Percentiles rank a stretch among this genome's conserved stretches.
phyloP scores from a whole-genome alignment of 1,140 invertebrate species.

The Adoxophyes honmai region DNA sequence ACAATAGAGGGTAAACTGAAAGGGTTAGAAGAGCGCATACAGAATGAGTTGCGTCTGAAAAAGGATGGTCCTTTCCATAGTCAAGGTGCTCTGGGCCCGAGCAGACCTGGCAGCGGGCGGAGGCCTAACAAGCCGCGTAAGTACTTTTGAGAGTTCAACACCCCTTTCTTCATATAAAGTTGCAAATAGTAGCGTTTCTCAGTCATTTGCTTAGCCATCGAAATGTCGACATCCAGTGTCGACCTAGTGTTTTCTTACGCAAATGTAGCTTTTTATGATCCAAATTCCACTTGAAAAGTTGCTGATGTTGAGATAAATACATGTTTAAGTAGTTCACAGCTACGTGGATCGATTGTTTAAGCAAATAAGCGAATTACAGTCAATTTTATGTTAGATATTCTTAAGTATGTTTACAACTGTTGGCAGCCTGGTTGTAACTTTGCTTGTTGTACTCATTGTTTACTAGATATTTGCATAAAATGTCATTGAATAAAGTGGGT shows the following conservation, averaged over 20 bases:
- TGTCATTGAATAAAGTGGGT: constrained; percentile 32
- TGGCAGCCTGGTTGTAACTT: constrained; percentile 5
- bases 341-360: too few species aligned
- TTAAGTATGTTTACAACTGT: neutral
- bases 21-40: constrained; percentile 64
- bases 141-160: constrained; percentile 22
- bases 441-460: constrained; percentile 23
- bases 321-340: too few species aligned
- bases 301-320: neutral
- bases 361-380: too few species aligned
- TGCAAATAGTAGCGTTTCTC: neutral
- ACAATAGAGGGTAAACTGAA: constrained; percentile 65
- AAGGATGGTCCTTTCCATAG: constrained; percentile 61
- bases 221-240: neutral
- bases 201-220: neutral
- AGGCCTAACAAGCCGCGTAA: constrained; percentile 57
- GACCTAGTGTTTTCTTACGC: neutral
- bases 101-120: constrained; percentile 46
- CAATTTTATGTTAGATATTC: too few species aligned
- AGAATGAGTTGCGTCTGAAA: constrained; percentile 69
- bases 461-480: constrained; percentile 36
- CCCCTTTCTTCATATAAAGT: neutral
- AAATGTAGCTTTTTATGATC: neutral
- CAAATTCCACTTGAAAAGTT: neutral
- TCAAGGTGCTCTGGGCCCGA: constrained; percentile 54